A percentile compares a stretch with the other conserved stretches of the same genome.
These are phyloP conservation scores for Melanotaenia duboulayi DNA, from an alignment of 2,113 vertebrate species.

Conservation along the genomic window DNA sequence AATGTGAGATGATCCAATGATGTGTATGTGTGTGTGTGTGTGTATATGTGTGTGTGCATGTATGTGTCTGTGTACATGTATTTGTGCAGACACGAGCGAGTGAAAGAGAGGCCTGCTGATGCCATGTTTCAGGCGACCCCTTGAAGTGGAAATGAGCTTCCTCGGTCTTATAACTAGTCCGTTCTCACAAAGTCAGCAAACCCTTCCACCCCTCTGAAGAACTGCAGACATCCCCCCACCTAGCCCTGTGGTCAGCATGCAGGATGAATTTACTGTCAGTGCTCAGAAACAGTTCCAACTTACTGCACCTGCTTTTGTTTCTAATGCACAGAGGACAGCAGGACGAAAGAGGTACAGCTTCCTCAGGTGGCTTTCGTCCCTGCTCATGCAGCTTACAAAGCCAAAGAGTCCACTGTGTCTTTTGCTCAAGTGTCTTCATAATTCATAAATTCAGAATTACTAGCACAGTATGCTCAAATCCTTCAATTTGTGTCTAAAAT, in stretches of 20 bases:
- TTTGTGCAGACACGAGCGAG: slow-evolving; percentile 1
- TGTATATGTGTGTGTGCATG: slow-evolving; percentile 28
- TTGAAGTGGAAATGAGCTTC: slow-evolving; percentile 84
- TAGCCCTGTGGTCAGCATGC: slow-evolving; percentile 69
- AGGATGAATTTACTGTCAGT: slow-evolving; percentile 48
- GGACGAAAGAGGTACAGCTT: neutral
- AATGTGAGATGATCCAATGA: slow-evolving; percentile 52
- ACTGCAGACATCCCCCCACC: slow-evolving; percentile 37
- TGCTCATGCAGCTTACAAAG: slow-evolving; percentile 4
- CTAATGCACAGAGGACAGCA: neutral
- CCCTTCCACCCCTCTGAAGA: slow-evolving; percentile 57
- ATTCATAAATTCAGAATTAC: neutral
- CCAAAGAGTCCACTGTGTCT: neutral
- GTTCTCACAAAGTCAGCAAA: slow-evolving; percentile 82
- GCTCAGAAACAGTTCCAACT: slow-evolving; percentile 35
- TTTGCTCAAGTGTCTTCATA: too few species aligned
- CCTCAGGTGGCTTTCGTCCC: slow-evolving; percentile 37
- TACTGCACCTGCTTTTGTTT: slow-evolving; percentile 40
- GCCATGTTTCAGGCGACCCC: slow-evolving; percentile 79
- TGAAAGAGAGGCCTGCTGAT: slow-evolving; percentile 79
- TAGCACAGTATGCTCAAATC: too few species aligned
- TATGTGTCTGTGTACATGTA: neutral
- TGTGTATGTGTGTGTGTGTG: slow-evolving; percentile 36
- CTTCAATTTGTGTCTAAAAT: too few species aligned
- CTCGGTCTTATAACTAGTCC: slow-evolving; percentile 71